Base-by-base conservation (phyloP, 2,797 vertebrate species). In the Neosalanx taihuensis region DNA sequence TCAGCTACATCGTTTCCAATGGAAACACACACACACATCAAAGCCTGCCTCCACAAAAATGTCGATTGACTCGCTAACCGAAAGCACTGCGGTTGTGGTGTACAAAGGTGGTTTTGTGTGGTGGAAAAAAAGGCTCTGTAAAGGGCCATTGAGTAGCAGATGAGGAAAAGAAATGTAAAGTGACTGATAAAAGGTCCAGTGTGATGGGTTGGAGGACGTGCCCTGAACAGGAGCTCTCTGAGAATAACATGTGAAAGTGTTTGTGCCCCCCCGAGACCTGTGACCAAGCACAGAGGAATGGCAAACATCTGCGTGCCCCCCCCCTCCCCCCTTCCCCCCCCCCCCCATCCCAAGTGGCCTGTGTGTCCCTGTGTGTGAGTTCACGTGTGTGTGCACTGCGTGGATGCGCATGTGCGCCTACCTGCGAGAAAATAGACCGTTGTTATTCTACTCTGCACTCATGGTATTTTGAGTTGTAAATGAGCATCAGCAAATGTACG, bases 31-130 rank as follows among this genome's bases (percentile, higher is more conserved):
- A 68, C 81, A 78, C 76, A 82, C 83, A 81, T 89, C 79, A 91
- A 85, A 87, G 79, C 70, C 68, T 72, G 64, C 71, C 61, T 65
- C 70, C 65, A 64, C 68, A 76, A 53, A 73, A 37, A 77, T 58
- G 69, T 68, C 18, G 64, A 82, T 79, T 13, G 71, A 71, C 76
- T 83, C 72, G 72, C 76, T 74, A 71, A 31, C 31, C 29, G 15
- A 30, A 73, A 51, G 12, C 10, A 15, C 26, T 29, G 72, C 26
- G 67, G 30, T 72, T 75, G 30, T 26, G 37, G 69, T 67, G 80
- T 72, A 91, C 86, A 90, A 91, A 85, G 84, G 86, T 80, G 71
- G 81, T 81, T 87, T 85, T 89, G 89, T 91, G 78, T 35, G 56
- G 37, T 77, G 81, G 83, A 83, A 87, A 81, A 84, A 83, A 87